phyloP scores from a whole-genome alignment of 1,140 invertebrate genomes.

The Tetramorium simillimum region DNA sequence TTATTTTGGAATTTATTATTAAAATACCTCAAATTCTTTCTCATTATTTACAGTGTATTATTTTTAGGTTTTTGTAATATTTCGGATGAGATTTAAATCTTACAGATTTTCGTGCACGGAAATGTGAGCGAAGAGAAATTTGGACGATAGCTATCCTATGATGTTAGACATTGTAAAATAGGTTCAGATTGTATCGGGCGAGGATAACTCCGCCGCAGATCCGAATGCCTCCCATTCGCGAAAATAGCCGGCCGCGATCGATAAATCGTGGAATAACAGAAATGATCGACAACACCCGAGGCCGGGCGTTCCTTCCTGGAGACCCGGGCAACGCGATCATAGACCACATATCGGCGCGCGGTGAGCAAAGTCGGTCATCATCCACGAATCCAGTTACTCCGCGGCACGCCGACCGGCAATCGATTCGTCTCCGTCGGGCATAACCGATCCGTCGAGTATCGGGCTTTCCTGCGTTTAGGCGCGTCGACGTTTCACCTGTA shows the following conservation, averaged over 20 bases:
- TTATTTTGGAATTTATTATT: not conserved
- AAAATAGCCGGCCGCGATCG: slow-evolving; percentile 42
- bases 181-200: not conserved
- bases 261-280: slow-evolving; percentile 65
- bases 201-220: slow-evolving; percentile 9
- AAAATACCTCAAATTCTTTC: not conserved
- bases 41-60: not conserved
- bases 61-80: not conserved
- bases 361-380: slow-evolving; percentile 79
- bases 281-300: slow-evolving; percentile 56
- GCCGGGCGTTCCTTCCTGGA: slow-evolving; percentile 66
- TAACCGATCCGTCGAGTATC: slow-evolving; percentile 79
- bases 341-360: slow-evolving; percentile 56
- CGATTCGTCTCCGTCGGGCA: slow-evolving; percentile 81
- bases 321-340: slow-evolving; percentile 67
- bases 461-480: slow-evolving; percentile 69
- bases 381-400: slow-evolving; percentile 78
- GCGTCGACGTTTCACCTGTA: slow-evolving; percentile 64
- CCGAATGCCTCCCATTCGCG: not conserved
- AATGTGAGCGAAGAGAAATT: not conserved
- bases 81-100: not conserved
- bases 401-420: slow-evolving; percentile 72
- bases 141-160: not conserved
- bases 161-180: not conserved
- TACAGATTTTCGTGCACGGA: not conserved